These are phyloP conservation scores for Neolamprologus variostigma DNA, from an alignment of 2,113 vertebrate genomes.

Conservation along the genomic window DNA sequence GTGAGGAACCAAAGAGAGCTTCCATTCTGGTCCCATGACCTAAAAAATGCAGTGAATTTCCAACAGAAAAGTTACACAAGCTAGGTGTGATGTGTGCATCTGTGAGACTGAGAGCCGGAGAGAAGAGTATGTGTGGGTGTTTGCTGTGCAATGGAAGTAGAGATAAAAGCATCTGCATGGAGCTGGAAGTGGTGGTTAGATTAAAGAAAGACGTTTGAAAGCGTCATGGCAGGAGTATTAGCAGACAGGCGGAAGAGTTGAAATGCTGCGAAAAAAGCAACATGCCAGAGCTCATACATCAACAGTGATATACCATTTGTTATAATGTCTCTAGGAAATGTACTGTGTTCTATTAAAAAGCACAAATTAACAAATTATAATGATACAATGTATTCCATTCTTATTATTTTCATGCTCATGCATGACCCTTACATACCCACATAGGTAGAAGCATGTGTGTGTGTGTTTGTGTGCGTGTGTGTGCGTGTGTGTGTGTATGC, in stretches of 20 bases:
- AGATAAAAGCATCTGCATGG: slow-evolving; percentile 35
- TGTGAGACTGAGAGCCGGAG: background rate
- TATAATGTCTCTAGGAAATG: background rate
- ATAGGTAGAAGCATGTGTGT: background rate
- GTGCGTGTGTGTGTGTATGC: accelerated
- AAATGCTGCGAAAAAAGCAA: background rate
- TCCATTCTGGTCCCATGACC: background rate
- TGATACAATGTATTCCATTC: background rate
- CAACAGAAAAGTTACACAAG: slow-evolving; percentile 10
- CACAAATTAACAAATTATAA: background rate
- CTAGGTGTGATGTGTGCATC: background rate
- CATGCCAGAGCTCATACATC: background rate
- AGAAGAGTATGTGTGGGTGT: slow-evolving; percentile 40
- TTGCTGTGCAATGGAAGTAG: slow-evolving; percentile 2
- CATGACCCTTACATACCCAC: background rate
- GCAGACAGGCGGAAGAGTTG: background rate
- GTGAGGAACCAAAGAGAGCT: background rate
- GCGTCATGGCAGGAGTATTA: background rate
- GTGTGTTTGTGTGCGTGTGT: background rate
- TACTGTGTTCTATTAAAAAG: background rate
- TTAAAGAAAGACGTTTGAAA: slow-evolving; percentile 14
- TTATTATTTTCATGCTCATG: background rate
- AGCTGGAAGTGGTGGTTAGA: slow-evolving; percentile 24
- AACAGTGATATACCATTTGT: background rate
- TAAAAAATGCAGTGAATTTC: background rate